phyloP scores from a whole-genome alignment of 2,888 invertebrate genomes.

The Nycteola revayana region DNA sequence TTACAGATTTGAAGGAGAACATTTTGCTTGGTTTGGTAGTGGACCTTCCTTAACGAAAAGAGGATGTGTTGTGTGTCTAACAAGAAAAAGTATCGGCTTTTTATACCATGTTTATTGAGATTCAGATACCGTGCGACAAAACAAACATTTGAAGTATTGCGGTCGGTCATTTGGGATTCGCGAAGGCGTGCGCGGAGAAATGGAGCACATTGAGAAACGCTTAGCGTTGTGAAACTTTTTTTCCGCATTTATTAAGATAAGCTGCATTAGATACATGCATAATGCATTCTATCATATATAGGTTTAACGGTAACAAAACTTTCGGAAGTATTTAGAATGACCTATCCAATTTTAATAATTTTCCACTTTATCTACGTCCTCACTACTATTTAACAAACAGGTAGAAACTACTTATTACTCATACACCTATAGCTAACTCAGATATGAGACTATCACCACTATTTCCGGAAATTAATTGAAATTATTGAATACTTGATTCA shows the following conservation, averaged over 20 bases:
- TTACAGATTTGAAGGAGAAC: conserved; percentile 78
- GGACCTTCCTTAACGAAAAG: conserved; percentile 73
- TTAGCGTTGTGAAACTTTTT: conserved; percentile 57
- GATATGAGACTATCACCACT: no score
- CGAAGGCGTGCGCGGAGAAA: conserved; percentile 65
- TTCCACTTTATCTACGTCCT: no score
- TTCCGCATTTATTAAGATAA: conserved; percentile 25
- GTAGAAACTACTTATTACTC: no score
- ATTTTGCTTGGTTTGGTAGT: conserved; percentile 64
- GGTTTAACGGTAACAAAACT: conserved; percentile 1
- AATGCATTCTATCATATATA: conserved; percentile 5
- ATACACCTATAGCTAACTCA: no score
- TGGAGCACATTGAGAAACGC: conserved; percentile 74
- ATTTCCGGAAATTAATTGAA: no score
- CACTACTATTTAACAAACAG: no score
- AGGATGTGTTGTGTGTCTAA: conserved; percentile 66
- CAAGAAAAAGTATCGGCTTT: conserved; percentile 59
- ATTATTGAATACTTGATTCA: no score
- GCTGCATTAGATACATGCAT: conserved; percentile 29
- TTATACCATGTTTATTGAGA: conserved; percentile 72
- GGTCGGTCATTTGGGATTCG: conserved; percentile 73
- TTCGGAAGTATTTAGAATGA: no score
- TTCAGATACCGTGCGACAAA: conserved; percentile 66
- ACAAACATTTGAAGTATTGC: conserved; percentile 71
- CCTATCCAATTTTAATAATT: no score